Evolutionary conservation across 2,797 vertebrate genomes (phyloP).

Genomic region (Sebastes hubbsi): DNA sequence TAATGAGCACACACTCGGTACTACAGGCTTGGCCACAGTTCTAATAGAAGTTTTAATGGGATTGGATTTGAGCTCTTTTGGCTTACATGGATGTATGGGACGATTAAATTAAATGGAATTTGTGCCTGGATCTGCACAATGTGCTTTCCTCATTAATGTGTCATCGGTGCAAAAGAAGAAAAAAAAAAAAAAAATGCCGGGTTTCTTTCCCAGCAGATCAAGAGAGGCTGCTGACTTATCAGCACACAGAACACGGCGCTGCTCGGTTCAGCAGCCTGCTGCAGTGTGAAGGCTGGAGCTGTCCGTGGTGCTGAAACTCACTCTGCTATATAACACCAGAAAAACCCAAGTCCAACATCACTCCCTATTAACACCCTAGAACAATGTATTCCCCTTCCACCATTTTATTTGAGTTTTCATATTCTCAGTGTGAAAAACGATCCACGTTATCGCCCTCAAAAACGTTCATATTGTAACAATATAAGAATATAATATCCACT

Average conservation of each 20-base stretch:
- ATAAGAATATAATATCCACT: background rate
- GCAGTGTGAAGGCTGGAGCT: constrained; percentile 43
- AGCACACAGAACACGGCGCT: constrained; percentile 50
- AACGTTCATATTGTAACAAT: background rate
- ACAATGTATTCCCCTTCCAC: background rate
- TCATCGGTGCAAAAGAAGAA: constrained; percentile 2
- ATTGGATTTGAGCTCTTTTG: constrained; percentile 49
- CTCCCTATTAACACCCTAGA: background rate
- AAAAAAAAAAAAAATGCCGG: background rate
- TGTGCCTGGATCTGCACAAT: constrained; percentile 45
- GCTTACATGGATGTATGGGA: constrained; percentile 43
- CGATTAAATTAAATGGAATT: constrained; percentile 58
- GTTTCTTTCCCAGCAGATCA: constrained; percentile 37
- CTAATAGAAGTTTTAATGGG: constrained; percentile 47
- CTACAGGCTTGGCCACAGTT: constrained; percentile 33
- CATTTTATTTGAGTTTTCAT: background rate
- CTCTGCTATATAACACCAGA: background rate
- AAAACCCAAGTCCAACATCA: background rate
- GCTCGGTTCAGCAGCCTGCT: constrained; percentile 46
- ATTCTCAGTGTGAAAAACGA: background rate
- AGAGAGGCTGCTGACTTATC: constrained; percentile 36
- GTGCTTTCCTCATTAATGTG: constrained; percentile 47
- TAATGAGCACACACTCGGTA: constrained; percentile 20
- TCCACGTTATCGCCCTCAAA: background rate
- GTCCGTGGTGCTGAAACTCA: constrained; percentile 74